phyloP scores from a whole-genome alignment of 2,113 vertebrate genomes.

The Sporophila hypoxantha region DNA sequence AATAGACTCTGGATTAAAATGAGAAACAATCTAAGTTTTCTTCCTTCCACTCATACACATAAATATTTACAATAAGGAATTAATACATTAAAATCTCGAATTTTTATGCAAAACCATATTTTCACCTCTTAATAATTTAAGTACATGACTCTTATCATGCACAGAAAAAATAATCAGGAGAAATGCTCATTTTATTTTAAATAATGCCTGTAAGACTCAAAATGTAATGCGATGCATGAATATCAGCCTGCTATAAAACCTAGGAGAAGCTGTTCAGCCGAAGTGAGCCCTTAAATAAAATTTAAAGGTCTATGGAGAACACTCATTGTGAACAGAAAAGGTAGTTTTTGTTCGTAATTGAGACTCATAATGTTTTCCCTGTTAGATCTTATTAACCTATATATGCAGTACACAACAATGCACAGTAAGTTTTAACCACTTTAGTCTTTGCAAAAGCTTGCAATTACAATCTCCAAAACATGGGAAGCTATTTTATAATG shows the following conservation, averaged over 20 bases:
- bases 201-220: background rate
- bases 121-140: background rate
- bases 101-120: background rate
- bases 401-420: background rate
- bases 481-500: constrained; percentile 27
- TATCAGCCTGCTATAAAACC: background rate
- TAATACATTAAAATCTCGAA: background rate
- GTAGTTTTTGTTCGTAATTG: constrained; percentile 29
- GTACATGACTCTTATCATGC: background rate
- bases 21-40: background rate
- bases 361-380: constrained; percentile 35
- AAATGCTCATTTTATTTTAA: background rate
- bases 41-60: background rate
- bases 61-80: background rate
- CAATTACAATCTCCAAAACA: constrained; percentile 28
- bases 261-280: background rate
- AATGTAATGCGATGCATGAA: background rate
- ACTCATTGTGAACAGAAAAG: constrained; percentile 17
- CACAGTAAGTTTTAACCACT: constrained; percentile 23
- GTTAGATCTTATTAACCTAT: constrained; percentile 45
- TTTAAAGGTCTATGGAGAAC: constrained; percentile 30
- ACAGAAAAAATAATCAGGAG: background rate
- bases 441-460: constrained; percentile 9
- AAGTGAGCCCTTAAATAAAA: constrained; percentile 40
- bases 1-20: background rate